These are phyloP conservation scores for Poecilia picta DNA, from an alignment of 2,797 vertebrate genomes.

Conservation along the genomic window DNA sequence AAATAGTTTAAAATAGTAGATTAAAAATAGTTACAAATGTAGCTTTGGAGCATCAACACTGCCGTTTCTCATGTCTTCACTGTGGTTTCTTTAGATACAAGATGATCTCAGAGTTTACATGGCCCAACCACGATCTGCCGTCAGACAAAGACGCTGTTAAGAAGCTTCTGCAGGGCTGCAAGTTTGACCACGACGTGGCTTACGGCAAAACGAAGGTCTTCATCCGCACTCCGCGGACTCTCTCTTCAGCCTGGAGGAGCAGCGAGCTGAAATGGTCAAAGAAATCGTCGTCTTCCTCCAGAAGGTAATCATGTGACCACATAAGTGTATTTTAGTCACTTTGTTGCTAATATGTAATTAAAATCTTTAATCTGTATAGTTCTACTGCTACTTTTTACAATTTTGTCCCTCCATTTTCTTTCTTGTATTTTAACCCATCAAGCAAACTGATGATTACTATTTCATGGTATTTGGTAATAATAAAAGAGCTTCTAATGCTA, in stretches of 20 bases:
- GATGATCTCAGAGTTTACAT: slow-evolving; percentile 97
- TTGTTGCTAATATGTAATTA: not conserved
- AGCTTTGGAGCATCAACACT: not conserved
- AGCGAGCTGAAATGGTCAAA: slow-evolving; percentile 90
- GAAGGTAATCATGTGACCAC: slow-evolving; percentile 83
- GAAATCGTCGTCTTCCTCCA: slow-evolving; percentile 97
- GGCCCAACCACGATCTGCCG: slow-evolving; percentile 94
- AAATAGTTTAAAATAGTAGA: not conserved
- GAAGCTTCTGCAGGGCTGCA: slow-evolving; percentile 88
- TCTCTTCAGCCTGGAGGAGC: slow-evolving; percentile 94
- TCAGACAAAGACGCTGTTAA: slow-evolving; percentile 92
- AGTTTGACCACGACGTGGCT: slow-evolving; percentile 92
- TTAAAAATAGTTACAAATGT: not conserved
- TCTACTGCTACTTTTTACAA: not conserved
- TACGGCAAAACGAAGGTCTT: slow-evolving; percentile 98
- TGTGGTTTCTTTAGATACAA: slow-evolving; percentile 86
- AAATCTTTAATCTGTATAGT: not conserved
- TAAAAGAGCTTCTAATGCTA: slow-evolving; percentile 12
- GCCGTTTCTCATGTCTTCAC: not conserved
- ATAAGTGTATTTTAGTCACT: not conserved
- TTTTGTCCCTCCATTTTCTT: not conserved
- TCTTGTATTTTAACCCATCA: not conserved
- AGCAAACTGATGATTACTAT: not conserved
- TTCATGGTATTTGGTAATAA: slow-evolving; percentile 6
- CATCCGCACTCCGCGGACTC: slow-evolving; percentile 92